phyloP scores from a whole-genome alignment of 2,113 vertebrate genomes.

The Macaca fascicularis region DNA sequence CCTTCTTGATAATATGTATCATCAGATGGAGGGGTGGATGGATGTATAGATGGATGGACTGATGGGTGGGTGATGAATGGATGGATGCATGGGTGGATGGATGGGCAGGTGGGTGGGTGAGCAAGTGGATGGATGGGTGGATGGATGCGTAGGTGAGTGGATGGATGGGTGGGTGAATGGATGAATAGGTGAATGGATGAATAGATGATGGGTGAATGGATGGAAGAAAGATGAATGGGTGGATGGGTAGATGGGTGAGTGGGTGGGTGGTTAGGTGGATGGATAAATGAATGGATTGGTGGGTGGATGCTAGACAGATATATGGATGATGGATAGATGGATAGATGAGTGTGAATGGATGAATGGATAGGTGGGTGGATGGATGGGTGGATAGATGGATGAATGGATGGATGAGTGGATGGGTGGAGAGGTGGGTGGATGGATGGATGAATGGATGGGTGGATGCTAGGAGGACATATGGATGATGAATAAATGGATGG shows the following conservation, averaged over 20 bases:
- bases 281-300: rapidly evolving
- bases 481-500: not conserved
- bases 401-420: no score
- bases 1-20: not conserved
- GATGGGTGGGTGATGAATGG: not conserved
- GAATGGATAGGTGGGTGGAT: no score
- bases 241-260: not conserved
- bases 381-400: not conserved
- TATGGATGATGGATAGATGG: no score
- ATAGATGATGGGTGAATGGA: not conserved
- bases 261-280: rapidly evolving
- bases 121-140: not conserved
- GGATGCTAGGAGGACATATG: no score
- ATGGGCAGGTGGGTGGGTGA: rapidly evolving
- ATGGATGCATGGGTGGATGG: rapidly evolving
- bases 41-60: not conserved
- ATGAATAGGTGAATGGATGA: not conserved
- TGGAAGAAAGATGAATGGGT: not conserved
- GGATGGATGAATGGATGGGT: no score
- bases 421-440: no score
- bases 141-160: no score
- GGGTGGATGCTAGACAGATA: not conserved
- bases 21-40: not conserved
- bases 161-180: no score
- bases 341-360: no score